Evolutionary conservation across 2,113 vertebrate genomes (phyloP), one percentile per base, ranked within the genome.

Genomic region (Phrynosoma platyrhinos): DNA sequence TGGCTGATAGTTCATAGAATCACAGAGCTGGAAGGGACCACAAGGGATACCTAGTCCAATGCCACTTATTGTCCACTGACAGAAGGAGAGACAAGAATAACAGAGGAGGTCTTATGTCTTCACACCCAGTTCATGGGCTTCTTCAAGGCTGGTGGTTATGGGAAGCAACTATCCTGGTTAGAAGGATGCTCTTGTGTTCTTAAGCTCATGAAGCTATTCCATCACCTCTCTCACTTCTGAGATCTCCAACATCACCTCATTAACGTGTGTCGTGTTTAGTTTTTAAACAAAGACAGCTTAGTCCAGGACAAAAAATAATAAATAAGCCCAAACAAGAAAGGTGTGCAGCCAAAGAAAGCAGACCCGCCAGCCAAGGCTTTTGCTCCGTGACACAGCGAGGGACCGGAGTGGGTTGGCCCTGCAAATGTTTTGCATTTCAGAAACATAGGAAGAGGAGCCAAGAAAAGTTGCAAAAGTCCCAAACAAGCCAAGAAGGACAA

Each of bases 401-500:
- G 90, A 86, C 82, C 91, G 81, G 36, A 95, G 94, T 91, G 91
- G 93, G 94, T 90, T n/a, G 55, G 93, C 91, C 93, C 94, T 86
- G 90, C 83, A 93, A 94, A 94, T 92, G 93, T 94, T 95, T 93
- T 93, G 87, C 86, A 47, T 95, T 94, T 93, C 93, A 10, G 25
- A 93, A 93, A 93, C 92, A 92, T 91, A 84, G 92, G 94, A 93
- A 89, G 93, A 10, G 84, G 90, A 92, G 94, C 94, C 94, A 94
- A 92, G 88, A 18, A 32, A 72, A 88, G 93, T 91, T 92, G 92
- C 91, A 66, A 93, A 87, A 89, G 83, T 90, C 66, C 89, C 81
- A 79, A 80, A 16, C 90, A 64, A 8, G 92, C 93, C 94, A 96
- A 96, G 93, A 91, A 85, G 83, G 89, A 94, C 95, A 96, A 95